phyloP scores from a whole-genome alignment of 2,888 invertebrate species.

The Trissolcus japonicus region DNA sequence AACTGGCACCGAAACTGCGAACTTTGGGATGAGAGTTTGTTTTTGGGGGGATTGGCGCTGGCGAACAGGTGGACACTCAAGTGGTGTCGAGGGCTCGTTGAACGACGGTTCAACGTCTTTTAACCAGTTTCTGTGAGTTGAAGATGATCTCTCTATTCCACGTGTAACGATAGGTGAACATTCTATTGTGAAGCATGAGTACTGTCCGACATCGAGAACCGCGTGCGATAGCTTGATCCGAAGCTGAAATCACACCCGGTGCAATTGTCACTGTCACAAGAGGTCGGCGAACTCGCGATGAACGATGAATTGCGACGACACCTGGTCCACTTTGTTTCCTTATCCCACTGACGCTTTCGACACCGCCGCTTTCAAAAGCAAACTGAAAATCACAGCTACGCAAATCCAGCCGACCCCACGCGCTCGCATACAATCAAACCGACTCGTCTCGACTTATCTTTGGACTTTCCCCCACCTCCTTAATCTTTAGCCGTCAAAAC shows the following conservation, averaged over 20 bases:
- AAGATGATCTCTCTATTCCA: slow-evolving; percentile 95
- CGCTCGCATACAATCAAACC: slow-evolving; percentile 53
- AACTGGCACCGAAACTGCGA: slow-evolving; percentile 10
- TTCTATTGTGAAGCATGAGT: slow-evolving; percentile 78
- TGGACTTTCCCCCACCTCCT: slow-evolving; percentile 74
- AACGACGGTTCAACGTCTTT: slow-evolving; percentile 86
- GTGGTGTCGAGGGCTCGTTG: slow-evolving; percentile 5
- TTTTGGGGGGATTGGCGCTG: slow-evolving; percentile 13
- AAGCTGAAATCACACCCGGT: slow-evolving; percentile 60
- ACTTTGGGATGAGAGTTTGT: not conserved
- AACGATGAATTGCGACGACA: not conserved
- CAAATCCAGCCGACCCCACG: slow-evolving; percentile 25
- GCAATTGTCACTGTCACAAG: slow-evolving; percentile 10
- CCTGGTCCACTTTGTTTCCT: too few species aligned
- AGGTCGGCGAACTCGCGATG: slow-evolving; percentile 12
- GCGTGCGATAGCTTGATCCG: slow-evolving; percentile 64
- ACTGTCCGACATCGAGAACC: slow-evolving; percentile 75
- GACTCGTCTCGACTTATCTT: slow-evolving; percentile 73
- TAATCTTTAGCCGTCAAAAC: slow-evolving; percentile 49
- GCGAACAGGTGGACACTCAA: slow-evolving; percentile 11
- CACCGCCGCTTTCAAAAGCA: not conserved
- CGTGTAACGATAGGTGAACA: slow-evolving; percentile 91
- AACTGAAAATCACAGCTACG: slow-evolving; percentile 39
- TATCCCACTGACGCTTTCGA: not conserved
- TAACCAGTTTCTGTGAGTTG: slow-evolving; percentile 94